Conservation (phyloP, 1,140 invertebrate species). For the Atta cephalotes region DNA sequence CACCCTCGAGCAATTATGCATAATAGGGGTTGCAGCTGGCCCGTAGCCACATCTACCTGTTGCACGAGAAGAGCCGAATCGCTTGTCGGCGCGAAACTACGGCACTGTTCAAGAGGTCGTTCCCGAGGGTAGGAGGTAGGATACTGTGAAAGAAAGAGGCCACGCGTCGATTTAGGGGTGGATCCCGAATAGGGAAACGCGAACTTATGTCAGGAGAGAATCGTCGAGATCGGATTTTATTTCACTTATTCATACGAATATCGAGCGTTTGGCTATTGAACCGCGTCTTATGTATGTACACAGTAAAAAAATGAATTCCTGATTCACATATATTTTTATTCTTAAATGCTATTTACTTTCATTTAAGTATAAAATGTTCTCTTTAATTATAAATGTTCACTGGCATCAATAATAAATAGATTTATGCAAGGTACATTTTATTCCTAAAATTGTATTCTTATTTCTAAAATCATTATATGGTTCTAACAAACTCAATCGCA, state of each 20-base stretch:
- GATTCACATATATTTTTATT: too few species aligned
- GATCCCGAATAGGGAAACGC: slow-evolving; percentile 47
- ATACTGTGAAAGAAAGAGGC: slow-evolving; percentile 73
- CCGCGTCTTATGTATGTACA: neutral
- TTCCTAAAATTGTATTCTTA: too few species aligned
- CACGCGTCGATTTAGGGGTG: slow-evolving; percentile 62
- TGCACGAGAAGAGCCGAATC: slow-evolving; percentile 77
- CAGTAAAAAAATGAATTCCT: too few species aligned
- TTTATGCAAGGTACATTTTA: too few species aligned
- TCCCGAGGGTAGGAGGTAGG: slow-evolving; percentile 68
- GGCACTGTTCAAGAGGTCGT: slow-evolving; percentile 79
- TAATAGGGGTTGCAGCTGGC: slow-evolving; percentile 79
- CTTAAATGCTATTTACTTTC: too few species aligned
- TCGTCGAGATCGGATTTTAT: slow-evolving; percentile 51
- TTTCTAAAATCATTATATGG: too few species aligned
- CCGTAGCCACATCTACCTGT: slow-evolving; percentile 81
- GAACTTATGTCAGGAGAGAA: slow-evolving; percentile 39
- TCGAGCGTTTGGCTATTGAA: neutral
- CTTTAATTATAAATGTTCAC: too few species aligned
- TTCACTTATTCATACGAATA: slow-evolving; percentile 13
- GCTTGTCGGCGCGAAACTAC: slow-evolving; percentile 79
- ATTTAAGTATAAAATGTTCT: too few species aligned
- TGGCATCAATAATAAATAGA: too few species aligned
- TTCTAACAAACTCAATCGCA: too few species aligned
- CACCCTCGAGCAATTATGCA: slow-evolving; percentile 80